Base-by-base conservation (phyloP, 2,888 invertebrate species). In the Sturmia bella region DNA sequence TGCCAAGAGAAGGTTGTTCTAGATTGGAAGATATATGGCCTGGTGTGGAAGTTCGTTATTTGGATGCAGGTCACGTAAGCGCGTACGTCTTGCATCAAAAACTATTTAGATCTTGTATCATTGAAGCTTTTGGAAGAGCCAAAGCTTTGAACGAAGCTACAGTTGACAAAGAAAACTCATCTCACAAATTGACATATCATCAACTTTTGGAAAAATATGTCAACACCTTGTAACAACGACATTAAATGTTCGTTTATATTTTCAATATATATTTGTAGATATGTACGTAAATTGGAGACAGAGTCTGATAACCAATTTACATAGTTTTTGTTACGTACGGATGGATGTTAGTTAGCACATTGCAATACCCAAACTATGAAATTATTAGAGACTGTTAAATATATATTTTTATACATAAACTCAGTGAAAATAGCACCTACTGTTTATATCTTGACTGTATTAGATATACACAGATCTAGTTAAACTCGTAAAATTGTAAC, bases 21-120 rank as follows among this genome's bases (percentile, higher is more conserved):
- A 94, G 95, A 77, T 92, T 99, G 57, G 95, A 96, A 86, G 95
- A 97, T 87, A 94, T 99, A 86, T 99, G 99, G 99, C 98, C 98
- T 0, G 98, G 97, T 2, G 95, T 95, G 2, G 96, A 97, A 89
- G 94, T 98, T 54, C 94, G 96, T 75, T 97, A 95, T 89, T 93
- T 99, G 17, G 94, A 98, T 90, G 95, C 96, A 4, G 97, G 97
- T 0, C 99, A 99, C 90, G 96, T 99, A 3, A 93, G 95, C 85
- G 97, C 97, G 0, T 98, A 98, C 89, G 93, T 98, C 64, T 93
- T 96, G 86, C 95, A 97, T 89, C 96, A 97, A 89, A 95, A 95
- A 86, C 92, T 95, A 21, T 98, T 98, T 92, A 95, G 98, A 86
- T 92, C 94, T 21, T 95, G 95, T 84, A 96, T 96, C 85, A 92